A percentile compares a stretch with the other conserved stretches of the same genome.
Evolutionary conservation across 2,888 invertebrate genomes (phyloP).

Genomic region (Sarcophaga carnaria): DNA sequence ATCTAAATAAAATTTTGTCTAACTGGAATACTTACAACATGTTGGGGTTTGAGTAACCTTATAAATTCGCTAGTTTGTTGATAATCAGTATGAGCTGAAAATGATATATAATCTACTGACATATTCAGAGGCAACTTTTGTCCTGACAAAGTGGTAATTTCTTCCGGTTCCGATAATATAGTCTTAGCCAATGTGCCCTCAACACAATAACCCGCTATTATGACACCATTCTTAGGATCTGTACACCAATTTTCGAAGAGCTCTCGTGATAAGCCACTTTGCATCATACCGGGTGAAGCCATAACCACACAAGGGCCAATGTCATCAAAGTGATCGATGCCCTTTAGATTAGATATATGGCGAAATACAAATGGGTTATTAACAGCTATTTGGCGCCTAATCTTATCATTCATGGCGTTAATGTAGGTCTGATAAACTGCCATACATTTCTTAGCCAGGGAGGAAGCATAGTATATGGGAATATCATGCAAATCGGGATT

Average conservation of each 20-base stretch:
- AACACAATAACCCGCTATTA: slow-evolving; percentile 98
- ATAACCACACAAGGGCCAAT: slow-evolving; percentile 99
- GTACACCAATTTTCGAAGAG: slow-evolving; percentile 99
- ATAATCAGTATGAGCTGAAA: slow-evolving; percentile 95
- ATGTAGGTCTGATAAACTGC: slow-evolving; percentile 99
- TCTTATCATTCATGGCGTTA: slow-evolving; percentile 99
- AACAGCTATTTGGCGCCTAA: slow-evolving; percentile 96
- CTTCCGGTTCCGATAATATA: slow-evolving; percentile 98
- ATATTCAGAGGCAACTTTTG: slow-evolving; percentile 97
- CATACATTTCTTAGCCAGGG: slow-evolving; percentile 99
- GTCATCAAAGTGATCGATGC: slow-evolving; percentile 99
- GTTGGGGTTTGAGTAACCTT: slow-evolving; percentile 95
- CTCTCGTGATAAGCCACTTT: slow-evolving; percentile 97
- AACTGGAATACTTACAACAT: slow-evolving; percentile 86
- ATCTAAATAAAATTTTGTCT: neutral
- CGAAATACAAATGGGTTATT: slow-evolving; percentile 99
- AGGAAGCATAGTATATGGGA: slow-evolving; percentile 99
- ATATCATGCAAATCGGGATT: slow-evolving; percentile 93
- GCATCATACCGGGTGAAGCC: slow-evolving; percentile 99
- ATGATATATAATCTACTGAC: slow-evolving; percentile 99
- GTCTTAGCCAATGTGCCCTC: slow-evolving; percentile 96
- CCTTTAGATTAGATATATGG: slow-evolving; percentile 96
- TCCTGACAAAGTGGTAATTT: slow-evolving; percentile 96
- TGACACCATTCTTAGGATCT: slow-evolving; percentile 98
- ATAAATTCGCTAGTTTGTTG: slow-evolving; percentile 95